Evolutionary conservation across 2,888 invertebrate species (phyloP), one percentile per base, ranked within the genome.

Genomic region (Pollenia griseotomentosa): DNA sequence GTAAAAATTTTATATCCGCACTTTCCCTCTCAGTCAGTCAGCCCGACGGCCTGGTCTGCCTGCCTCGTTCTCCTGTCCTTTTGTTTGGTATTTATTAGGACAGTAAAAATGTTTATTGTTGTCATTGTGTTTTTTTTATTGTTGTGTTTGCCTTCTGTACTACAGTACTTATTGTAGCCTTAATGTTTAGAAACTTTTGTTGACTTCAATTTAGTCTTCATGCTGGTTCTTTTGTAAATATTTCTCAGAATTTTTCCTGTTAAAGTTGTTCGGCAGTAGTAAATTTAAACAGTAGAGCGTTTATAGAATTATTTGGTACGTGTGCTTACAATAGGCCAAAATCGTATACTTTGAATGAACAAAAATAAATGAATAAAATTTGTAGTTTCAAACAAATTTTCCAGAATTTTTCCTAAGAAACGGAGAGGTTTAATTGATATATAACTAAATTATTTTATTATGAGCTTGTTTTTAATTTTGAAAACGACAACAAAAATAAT

Each of bases 81-180:
- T 91, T 92, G 91, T 92, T 92, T 90, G 91, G 88, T 90, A 91
- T 92, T 93, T 93, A 92, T 92, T 92, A 91, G 90, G 89, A 90
- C 89, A 91, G 90, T 93, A 92, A 92, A 81, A 93, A 91, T 91
- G 91, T 91, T 92, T 90, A 91, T 90, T 90, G 89, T 90, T 89
- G 48, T 77, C 79, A 63, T 78, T 84, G 65, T 83, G 61, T 63
- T 48, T 59, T 79, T 12, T 46, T 46, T 74, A 46, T 61, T 75
- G 53, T 48, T 65, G 23, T 78, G 48, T 78, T 74, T 44, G 42
- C 23, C 19, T 59, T 77, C 23, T 46, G 11, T 65, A 16, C 51
- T 19, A 65, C 33, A 33, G 33, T 33, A 33, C 79, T 74, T 86
- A 80, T 70, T 77, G 65, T 61, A 65, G 44, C 70, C 19, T 12